A percentile compares a stretch with the other conserved stretches of the same genome.
phyloP scores from a whole-genome alignment of 2,888 invertebrate species.

The Acanthosepion pharaonis region DNA sequence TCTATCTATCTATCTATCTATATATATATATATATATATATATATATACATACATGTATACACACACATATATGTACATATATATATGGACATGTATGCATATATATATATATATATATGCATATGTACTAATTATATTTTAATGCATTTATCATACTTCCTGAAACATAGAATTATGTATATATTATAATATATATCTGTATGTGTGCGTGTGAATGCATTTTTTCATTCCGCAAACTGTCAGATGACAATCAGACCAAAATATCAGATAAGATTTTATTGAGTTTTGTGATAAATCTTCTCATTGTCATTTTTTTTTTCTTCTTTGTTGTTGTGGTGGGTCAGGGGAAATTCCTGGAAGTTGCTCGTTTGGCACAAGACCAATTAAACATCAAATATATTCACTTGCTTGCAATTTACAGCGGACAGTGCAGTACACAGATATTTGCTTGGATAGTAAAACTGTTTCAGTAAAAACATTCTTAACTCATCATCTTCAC shows the following conservation, averaged over 20 bases:
- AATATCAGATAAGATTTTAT: neutral
- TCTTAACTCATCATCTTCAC: neutral
- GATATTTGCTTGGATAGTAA: neutral
- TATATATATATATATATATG: too few relatives aligned
- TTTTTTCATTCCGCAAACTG: neutral
- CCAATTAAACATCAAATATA: neutral
- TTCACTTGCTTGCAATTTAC: neutral
- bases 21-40: neutral
- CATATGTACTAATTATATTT: too few relatives aligned
- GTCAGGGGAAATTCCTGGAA: neutral
- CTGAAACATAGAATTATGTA: too few relatives aligned
- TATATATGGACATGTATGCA: too few relatives aligned
- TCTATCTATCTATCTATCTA: neutral
- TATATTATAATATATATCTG: too few relatives aligned
- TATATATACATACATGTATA: neutral
- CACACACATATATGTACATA: neutral
- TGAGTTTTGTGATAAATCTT: neutral
- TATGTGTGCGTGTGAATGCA: too few relatives aligned
- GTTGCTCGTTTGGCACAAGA: neutral
- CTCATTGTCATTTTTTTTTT: neutral
- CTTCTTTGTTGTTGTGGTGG: neutral
- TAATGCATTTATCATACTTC: too few relatives aligned
- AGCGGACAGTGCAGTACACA: neutral
- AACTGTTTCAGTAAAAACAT: neutral
- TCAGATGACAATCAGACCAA: neutral